Percentiles rank a stretch among this genome's conserved stretches.
Conservation (phyloP, 1,140 invertebrate genomes). For the Brachionus sp. region DNA sequence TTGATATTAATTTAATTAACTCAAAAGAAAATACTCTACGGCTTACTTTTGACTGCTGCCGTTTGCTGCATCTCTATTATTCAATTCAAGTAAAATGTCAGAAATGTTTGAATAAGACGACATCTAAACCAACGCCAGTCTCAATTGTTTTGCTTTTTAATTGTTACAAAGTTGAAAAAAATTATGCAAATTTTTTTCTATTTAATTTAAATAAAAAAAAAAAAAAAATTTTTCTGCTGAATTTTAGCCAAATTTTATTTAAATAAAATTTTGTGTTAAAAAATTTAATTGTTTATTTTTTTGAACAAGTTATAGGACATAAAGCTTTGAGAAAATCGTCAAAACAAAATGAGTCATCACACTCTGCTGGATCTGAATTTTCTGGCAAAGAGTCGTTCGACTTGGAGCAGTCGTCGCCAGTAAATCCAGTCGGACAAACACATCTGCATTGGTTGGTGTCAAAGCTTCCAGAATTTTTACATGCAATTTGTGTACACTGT, state of each 20-base stretch:
- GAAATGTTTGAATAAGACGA: slow-evolving; percentile 29
- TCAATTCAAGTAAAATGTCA: slow-evolving; percentile 31
- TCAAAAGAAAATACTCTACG: too few relatives aligned
- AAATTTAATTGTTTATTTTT: too few relatives aligned
- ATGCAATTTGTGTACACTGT: background rate
- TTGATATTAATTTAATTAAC: too few relatives aligned
- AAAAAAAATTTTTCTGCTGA: too few relatives aligned
- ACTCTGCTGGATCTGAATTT: background rate
- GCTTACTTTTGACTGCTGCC: slow-evolving; percentile 26
- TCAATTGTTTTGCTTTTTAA: too few relatives aligned
- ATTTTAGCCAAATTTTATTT: too few relatives aligned
- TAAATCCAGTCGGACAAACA: background rate
- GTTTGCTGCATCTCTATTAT: slow-evolving; percentile 30
- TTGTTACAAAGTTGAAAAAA: too few relatives aligned
- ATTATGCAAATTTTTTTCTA: too few relatives aligned
- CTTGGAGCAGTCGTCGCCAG: background rate
- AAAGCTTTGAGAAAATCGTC: background rate
- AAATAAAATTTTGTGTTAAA: too few relatives aligned
- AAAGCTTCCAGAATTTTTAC: background rate
- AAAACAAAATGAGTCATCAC: background rate
- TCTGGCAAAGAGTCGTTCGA: background rate
- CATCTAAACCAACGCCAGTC: background rate
- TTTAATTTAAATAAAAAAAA: too few relatives aligned
- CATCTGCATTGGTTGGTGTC: background rate
- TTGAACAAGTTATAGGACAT: background rate